Percentiles rank a stretch among this genome's conserved stretches.
Conservation (phyloP, 2,888 invertebrate genomes). For the Euzophera pinguis region DNA sequence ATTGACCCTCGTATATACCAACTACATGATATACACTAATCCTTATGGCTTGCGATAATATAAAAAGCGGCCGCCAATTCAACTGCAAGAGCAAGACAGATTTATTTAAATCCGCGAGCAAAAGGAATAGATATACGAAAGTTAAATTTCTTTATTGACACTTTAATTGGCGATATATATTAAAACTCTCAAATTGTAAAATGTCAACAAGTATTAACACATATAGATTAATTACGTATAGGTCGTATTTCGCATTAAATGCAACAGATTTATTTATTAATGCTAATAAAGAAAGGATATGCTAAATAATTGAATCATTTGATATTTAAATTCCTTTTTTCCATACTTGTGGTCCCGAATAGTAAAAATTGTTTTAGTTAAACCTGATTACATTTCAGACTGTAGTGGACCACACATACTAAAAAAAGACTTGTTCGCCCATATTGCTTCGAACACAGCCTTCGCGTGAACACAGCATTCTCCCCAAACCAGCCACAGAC, state of each 20-base stretch:
- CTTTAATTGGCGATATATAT: not conserved
- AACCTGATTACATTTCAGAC: slow-evolving; percentile 10
- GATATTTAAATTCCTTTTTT: slow-evolving; percentile 28
- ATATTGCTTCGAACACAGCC: not conserved
- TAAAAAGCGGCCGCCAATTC: not conserved
- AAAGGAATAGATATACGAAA: not conserved
- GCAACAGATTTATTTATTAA: slow-evolving; percentile 46
- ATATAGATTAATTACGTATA: slow-evolving; percentile 60
- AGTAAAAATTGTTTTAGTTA: slow-evolving; percentile 18
- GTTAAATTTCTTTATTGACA: slow-evolving; percentile 21
- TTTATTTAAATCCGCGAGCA: not conserved
- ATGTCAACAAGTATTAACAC: slow-evolving; percentile 41
- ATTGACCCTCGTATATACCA: slow-evolving; percentile 18
- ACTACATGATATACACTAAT: not conserved
- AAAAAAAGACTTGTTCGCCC: not conserved
- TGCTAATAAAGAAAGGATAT: slow-evolving; percentile 58
- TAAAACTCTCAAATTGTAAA: slow-evolving; percentile 22
- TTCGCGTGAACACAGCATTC: slow-evolving; percentile 8
- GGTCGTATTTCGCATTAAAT: slow-evolving; percentile 65
- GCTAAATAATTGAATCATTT: slow-evolving; percentile 63
- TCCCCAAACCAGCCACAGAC: slow-evolving; percentile 64
- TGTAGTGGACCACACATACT: slow-evolving; percentile 30
- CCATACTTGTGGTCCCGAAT: slow-evolving; percentile 37
- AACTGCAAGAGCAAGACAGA: not conserved
- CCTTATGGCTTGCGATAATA: not conserved